phyloP scores from a whole-genome alignment of 2,113 vertebrate genomes.

The Dicaeum eximium region DNA sequence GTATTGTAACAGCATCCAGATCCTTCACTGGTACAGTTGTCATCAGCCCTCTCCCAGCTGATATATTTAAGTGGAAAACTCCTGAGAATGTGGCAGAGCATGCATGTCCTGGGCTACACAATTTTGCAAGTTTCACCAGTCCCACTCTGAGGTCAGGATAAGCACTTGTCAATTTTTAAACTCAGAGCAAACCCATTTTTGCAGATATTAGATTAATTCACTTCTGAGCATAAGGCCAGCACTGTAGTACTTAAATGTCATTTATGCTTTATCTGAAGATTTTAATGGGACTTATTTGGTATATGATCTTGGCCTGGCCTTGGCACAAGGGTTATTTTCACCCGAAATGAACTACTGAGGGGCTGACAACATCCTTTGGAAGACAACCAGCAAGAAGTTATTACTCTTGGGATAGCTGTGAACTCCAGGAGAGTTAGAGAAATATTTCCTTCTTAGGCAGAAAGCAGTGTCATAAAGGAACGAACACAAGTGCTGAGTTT shows the following conservation, averaged over 20 bases:
- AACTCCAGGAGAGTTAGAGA: constrained; percentile 31
- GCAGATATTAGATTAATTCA: not conserved
- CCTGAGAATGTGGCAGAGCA: not conserved
- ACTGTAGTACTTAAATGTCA: not conserved
- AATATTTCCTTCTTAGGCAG: constrained; percentile 63
- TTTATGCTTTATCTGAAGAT: constrained; percentile 33
- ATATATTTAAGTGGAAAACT: not conserved
- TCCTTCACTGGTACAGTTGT: not conserved
- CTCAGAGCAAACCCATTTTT: not conserved
- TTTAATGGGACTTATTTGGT: constrained; percentile 52
- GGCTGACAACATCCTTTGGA: constrained; percentile 55
- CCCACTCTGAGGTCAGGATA: not conserved
- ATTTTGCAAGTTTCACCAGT: not conserved
- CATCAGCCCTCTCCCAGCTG: not conserved
- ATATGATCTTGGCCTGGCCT: constrained; percentile 13
- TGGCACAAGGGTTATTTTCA: constrained; percentile 17
- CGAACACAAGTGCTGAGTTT: not conserved
- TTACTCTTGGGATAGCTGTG: constrained; percentile 54
- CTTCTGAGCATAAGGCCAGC: not conserved
- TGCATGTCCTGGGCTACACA: not conserved
- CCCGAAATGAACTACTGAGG: constrained; percentile 50
- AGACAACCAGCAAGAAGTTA: constrained; percentile 46
- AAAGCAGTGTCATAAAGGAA: constrained; percentile 11
- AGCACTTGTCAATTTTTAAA: not conserved
- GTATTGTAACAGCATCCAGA: not conserved